Evolutionary conservation across 2,888 invertebrate genomes (phyloP).

Genomic region (Pogonocherus hispidulus): DNA sequence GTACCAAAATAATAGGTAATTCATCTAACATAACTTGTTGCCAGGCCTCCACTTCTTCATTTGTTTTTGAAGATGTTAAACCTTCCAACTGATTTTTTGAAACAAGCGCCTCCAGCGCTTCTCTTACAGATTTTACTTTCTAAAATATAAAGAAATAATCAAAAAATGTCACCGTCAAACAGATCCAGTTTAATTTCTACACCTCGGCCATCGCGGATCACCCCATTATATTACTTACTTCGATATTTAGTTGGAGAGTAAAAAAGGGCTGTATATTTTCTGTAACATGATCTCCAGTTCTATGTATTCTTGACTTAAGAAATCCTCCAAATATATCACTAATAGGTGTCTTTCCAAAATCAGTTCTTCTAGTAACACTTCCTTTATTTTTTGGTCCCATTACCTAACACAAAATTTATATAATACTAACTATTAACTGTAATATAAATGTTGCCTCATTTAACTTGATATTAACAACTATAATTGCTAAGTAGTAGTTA

Average conservation of each 20-base stretch:
- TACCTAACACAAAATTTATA: slow-evolving; percentile 72
- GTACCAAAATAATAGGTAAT: slow-evolving; percentile 87
- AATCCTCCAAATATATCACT: slow-evolving; percentile 95
- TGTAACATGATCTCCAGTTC: slow-evolving; percentile 82
- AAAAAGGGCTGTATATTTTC: slow-evolving; percentile 97
- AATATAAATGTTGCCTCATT: background rate
- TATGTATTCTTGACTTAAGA: slow-evolving; percentile 85
- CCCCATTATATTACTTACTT: slow-evolving; percentile 72
- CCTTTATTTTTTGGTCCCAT: slow-evolving; percentile 92
- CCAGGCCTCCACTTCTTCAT: slow-evolving; percentile 89
- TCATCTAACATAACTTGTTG: slow-evolving; percentile 91
- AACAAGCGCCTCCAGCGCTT: slow-evolving; percentile 89
- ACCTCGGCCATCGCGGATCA: too few relatives aligned
- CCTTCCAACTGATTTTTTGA: slow-evolving; percentile 90
- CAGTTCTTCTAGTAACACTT: slow-evolving; percentile 87
- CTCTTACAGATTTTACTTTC: slow-evolving; percentile 87
- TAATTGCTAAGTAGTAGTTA: too few relatives aligned
- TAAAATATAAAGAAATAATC: slow-evolving; percentile 64
- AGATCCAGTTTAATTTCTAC: too few relatives aligned
- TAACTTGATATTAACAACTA: too few relatives aligned
- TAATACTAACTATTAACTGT: background rate
- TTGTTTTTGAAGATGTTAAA: slow-evolving; percentile 84
- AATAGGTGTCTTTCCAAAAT: slow-evolving; percentile 87
- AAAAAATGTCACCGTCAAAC: slow-evolving; percentile 5
- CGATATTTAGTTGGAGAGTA: slow-evolving; percentile 94